A percentile compares a stretch with the other conserved stretches of the same genome.
phyloP scores from a whole-genome alignment of 2,888 invertebrate genomes.

The Nomada goodeniana region DNA sequence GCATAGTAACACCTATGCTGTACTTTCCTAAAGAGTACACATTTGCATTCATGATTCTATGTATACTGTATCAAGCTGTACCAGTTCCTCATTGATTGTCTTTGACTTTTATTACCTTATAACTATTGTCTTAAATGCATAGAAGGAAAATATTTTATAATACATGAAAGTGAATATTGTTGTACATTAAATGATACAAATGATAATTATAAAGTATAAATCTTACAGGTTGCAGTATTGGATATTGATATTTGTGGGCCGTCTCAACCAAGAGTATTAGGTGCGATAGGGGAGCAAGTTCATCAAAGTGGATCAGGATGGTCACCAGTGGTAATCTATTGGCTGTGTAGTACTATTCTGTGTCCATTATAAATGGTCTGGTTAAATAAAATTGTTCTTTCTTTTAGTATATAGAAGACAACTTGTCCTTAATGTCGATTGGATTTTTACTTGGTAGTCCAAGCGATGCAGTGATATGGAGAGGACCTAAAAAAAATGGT shows the following conservation, averaged over 20 bases:
- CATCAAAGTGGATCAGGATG: conserved; percentile 98
- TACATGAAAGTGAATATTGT: background rate
- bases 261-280: conserved; percentile 97
- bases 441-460: conserved; percentile 95
- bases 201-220: conserved; percentile 44
- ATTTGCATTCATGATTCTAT: conserved; percentile 65
- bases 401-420: conserved; percentile 94
- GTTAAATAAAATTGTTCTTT: conserved; percentile 24
- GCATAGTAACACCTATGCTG: conserved; percentile 27
- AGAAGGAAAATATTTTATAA: background rate
- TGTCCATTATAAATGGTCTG: background rate
- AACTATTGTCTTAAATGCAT: background rate
- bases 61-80: conserved; percentile 77
- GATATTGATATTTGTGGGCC: conserved; percentile 99
- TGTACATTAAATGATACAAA: background rate
- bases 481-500: conserved; percentile 99
- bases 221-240: conserved; percentile 93
- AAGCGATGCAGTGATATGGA: conserved; percentile 99
- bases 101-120: conserved; percentile 12
- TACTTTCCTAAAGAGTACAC: conserved; percentile 27
- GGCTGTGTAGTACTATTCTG: background rate
- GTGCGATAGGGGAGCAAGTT: conserved; percentile 95
- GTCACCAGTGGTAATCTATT: conserved; percentile 94
- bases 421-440: conserved; percentile 98
- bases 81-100: conserved; percentile 80